Conservation (phyloP, 2,888 invertebrate genomes). For the Thalpophila matura region DNA sequence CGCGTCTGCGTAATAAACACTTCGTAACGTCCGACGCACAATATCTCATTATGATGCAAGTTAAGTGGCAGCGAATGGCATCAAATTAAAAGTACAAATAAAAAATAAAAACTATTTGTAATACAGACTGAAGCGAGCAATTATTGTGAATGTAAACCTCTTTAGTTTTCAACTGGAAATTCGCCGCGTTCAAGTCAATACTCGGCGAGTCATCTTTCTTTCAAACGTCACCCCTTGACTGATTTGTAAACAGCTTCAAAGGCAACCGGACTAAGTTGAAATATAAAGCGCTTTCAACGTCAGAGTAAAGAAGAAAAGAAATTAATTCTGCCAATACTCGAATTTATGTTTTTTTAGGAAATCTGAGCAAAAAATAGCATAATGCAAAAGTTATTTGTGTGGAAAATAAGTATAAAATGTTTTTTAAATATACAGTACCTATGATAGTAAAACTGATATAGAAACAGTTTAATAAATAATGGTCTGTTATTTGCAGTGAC, state of each 20-base stretch:
- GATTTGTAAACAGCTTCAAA: constrained; percentile 60
- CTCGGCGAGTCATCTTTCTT: constrained; percentile 61
- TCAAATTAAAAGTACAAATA: constrained; percentile 40
- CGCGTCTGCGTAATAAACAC: constrained; percentile 79
- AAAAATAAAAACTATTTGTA: constrained; percentile 38
- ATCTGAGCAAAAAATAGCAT: constrained; percentile 1
- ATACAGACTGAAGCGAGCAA: constrained; percentile 33
- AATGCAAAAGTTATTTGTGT: neutral
- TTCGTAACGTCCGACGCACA: constrained; percentile 74
- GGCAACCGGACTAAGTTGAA: constrained; percentile 47
- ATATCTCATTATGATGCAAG: constrained; percentile 73
- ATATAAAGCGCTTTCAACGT: constrained; percentile 52
- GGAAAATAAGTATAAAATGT: too few species aligned
- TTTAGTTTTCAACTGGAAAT: constrained; percentile 44
- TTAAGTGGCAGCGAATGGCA: constrained; percentile 65
- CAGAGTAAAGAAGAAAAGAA: constrained; percentile 29
- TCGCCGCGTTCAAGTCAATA: constrained; percentile 48
- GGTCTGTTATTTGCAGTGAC: too few species aligned
- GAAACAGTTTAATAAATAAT: neutral
- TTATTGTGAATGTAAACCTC: constrained; percentile 46
- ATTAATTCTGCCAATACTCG: constrained; percentile 27
- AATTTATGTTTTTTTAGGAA: constrained; percentile 36
- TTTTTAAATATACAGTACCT: neutral
- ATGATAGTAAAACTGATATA: too few species aligned
- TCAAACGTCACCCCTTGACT: constrained; percentile 57